Evolutionary conservation across 2,113 vertebrate genomes (phyloP), one percentile per base, ranked within the genome.

Genomic region (Bos indicus): DNA sequence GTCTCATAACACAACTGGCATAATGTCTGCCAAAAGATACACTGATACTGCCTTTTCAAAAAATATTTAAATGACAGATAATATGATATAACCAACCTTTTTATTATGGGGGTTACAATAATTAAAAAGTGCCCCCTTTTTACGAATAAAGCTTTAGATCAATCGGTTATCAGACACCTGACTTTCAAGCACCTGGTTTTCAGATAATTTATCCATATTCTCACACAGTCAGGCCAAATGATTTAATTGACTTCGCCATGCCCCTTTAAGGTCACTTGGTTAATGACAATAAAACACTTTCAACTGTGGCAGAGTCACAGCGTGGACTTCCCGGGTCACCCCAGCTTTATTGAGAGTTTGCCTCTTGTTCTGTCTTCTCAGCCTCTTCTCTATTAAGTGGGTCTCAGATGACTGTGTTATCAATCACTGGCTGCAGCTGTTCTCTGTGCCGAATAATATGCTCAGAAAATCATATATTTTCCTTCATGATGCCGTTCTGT

Each of bases 231-330:
- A 97, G 51, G 5, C 92, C 40, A 36, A 94, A 52, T 87, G 16
- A 81, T 77, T 94, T 98, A 96, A 91, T 0, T 87, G 78, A 95
- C 94, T 67, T 94, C 7, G 82, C 36, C 95, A 3, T 92, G 23
- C 16, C 33, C 90, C 30, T 57, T 9, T 92, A 97, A 91, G 21
- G 36, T 97, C 60, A 89, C 0, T 87, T 97, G 97, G 43, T 96
- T 97, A 98, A 97, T 88, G 25, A 90, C 10, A 90, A n/a, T 83
- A 57, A 97, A 98, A 92, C 78, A 92, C 82, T 87, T 96, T 23
- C 36, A 91, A 59, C 82, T 85, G 48, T 64, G 28, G 26, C 30
- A 85, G 80, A 96, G 83, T 81, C 43, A 40, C 9, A 57, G 94
- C 33, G 60, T 84, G 51, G 59, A 0, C 64, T 90, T 84, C 25